phyloP scores from a whole-genome alignment of 2,888 invertebrate species.

The Chirona hameri region DNA sequence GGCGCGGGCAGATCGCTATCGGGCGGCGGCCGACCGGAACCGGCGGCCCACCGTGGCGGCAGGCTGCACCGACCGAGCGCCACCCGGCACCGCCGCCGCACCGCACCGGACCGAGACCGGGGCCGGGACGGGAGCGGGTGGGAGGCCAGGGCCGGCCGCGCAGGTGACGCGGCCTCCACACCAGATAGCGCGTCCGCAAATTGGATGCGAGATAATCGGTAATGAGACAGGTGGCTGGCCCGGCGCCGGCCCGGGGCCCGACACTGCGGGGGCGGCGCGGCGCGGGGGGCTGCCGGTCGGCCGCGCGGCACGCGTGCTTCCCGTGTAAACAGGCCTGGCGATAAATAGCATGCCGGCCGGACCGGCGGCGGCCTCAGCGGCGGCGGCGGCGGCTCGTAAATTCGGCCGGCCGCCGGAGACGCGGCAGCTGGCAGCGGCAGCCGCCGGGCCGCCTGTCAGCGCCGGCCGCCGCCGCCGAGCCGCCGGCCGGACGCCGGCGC shows the following conservation, averaged over 20 bases:
- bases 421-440: not conserved
- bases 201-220: conserved; percentile 22
- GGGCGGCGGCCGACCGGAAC: not conserved
- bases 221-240: conserved; percentile 12
- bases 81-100: not conserved
- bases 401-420: not conserved
- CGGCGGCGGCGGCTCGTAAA: not conserved
- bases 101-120: not conserved
- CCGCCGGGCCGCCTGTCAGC: conserved; percentile 3
- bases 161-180: not conserved
- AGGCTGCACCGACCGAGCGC: not conserved
- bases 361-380: not conserved
- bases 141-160: not conserved
- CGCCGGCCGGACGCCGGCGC: not conserved
- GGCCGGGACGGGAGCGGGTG: too few species aligned
- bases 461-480: not conserved
- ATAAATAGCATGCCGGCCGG: conserved; percentile 8
- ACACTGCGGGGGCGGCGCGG: not conserved
- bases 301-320: not conserved
- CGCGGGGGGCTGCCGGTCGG: not conserved
- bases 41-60: not conserved
- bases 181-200: conserved; percentile 2
- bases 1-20: not conserved
- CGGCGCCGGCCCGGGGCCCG: not conserved
- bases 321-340: not conserved